These are phyloP conservation scores for Tadarida brasiliensis DNA, from an alignment of 2,797 vertebrate species.

Conservation along the genomic window DNA sequence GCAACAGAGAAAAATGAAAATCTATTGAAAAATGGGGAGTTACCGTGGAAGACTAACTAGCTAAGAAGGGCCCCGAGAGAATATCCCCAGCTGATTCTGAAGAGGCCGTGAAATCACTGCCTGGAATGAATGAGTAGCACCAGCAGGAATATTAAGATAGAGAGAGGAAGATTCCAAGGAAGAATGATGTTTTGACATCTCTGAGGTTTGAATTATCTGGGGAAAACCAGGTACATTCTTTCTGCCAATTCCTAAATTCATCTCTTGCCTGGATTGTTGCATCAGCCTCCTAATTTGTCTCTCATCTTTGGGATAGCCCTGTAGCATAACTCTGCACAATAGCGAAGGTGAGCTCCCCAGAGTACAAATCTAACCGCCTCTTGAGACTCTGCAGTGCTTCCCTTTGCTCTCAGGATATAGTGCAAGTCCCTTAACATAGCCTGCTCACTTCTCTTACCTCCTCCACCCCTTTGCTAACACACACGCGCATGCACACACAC, in stretches of 20 bases:
- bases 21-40: slow-evolving; percentile 65
- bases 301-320: neutral
- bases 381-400: neutral
- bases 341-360: neutral
- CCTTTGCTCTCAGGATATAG: neutral
- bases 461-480: neutral
- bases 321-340: neutral
- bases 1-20: slow-evolving; percentile 64
- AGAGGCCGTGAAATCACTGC: neutral
- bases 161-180: slow-evolving; percentile 26
- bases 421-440: neutral
- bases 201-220: neutral
- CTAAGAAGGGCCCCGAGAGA: neutral
- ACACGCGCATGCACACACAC: neutral
- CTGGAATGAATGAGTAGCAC: neutral
- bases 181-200: neutral
- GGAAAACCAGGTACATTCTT: neutral
- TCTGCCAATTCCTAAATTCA: neutral
- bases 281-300: neutral
- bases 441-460: neutral
- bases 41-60: neutral
- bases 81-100: neutral
- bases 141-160: slow-evolving; percentile 32
- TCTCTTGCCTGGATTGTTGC: neutral
- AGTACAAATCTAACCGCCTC: neutral